phyloP scores from a whole-genome alignment of 2,797 vertebrate genomes.

The Ispidina picta region DNA sequence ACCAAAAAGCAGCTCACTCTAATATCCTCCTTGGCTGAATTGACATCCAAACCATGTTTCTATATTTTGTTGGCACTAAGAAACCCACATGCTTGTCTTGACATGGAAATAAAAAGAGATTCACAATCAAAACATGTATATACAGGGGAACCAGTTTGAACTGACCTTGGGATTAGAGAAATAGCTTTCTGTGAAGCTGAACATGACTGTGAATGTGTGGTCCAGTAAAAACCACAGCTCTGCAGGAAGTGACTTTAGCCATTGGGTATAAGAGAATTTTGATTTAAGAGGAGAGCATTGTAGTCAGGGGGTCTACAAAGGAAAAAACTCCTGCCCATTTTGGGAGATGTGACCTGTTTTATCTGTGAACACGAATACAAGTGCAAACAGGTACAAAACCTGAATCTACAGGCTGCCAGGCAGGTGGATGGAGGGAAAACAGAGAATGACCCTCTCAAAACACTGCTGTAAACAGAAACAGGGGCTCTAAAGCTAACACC shows the following conservation, averaged over 20 bases:
- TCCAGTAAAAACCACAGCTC: background rate
- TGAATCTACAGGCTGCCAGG: background rate
- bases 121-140: background rate
- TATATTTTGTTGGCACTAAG: background rate
- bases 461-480: background rate
- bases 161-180: background rate
- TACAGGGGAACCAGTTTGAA: background rate
- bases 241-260: background rate
- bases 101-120: conserved; percentile 5
- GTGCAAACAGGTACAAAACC: background rate
- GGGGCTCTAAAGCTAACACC: background rate
- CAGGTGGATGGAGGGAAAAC: background rate
- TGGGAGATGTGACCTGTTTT: background rate
- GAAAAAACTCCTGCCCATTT: background rate
- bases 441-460: background rate
- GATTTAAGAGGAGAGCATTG: background rate
- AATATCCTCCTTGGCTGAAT: background rate
- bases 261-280: background rate
- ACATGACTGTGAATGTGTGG: background rate
- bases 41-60: background rate
- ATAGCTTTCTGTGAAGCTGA: background rate
- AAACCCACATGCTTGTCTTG: background rate
- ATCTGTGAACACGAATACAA: background rate
- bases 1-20: conserved; percentile 15
- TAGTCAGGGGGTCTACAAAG: background rate